phyloP scores from a whole-genome alignment of 1,140 invertebrate species.

The Ridgeia piscesae region DNA sequence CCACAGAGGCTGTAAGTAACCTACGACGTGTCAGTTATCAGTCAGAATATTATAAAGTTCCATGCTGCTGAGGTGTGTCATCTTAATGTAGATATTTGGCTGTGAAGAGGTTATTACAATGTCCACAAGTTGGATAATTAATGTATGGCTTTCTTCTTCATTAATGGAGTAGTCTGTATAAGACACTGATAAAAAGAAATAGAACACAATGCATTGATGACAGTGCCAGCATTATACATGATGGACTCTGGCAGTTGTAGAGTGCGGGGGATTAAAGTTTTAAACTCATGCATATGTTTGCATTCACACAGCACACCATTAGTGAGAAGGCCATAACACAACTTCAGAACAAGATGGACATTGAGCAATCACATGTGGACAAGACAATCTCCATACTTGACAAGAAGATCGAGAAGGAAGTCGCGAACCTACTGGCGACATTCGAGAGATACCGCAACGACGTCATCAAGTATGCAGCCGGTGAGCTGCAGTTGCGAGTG shows the following conservation, averaged over 20 bases:
- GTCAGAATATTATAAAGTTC: too few relatives aligned
- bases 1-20: conserved; percentile 52
- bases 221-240: too few relatives aligned
- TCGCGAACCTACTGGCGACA: conserved; percentile 51
- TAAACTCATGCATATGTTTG: conserved; percentile 12
- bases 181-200: too few relatives aligned
- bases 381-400: conserved; percentile 35
- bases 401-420: conserved; percentile 54
- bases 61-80: too few relatives aligned
- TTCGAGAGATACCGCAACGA: conserved; percentile 55
- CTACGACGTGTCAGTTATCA: neutral
- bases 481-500: conserved; percentile 28
- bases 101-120: too few relatives aligned
- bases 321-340: conserved; percentile 48
- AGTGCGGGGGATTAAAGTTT: neutral
- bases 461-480: conserved; percentile 49
- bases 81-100: too few relatives aligned
- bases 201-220: too few relatives aligned
- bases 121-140: too few relatives aligned
- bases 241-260: neutral
- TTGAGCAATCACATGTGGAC: conserved; percentile 24
- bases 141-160: too few relatives aligned
- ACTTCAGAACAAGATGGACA: conserved; percentile 26
- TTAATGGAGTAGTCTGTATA: too few relatives aligned
- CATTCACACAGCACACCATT: conserved; percentile 43